Base-by-base conservation (phyloP, 2,888 invertebrate genomes). In the Clepsis dumicolana region DNA sequence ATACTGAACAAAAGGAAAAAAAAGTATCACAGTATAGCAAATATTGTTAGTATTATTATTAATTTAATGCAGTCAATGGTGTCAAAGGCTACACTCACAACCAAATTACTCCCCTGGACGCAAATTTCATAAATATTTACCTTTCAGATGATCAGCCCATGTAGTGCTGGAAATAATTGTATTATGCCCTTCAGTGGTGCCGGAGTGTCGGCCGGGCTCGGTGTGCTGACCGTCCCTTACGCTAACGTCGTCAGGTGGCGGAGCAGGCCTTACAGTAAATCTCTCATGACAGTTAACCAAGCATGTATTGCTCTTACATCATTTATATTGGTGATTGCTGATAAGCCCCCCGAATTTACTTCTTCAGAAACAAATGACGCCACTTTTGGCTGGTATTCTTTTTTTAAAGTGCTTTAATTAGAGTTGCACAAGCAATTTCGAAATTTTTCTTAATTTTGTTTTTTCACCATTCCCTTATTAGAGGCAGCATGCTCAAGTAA, bases 141-240 rank as follows among this genome's bases (percentile, higher is more conserved):
- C 93, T 92, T 86, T 71, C 16, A 75, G 27, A 71, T 66, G 68
- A 71, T 69, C 72, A 72, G 59, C 72, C 72, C 72, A 76, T 70
- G 72, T 77, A 76, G 83, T 78, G 85, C 89, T 91, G 91, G 90
- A 91, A 91, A 91, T 87, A 92, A 93, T 91, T 91, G 92, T 91
- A 92, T 90, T 89, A 91, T 92, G 93, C 93, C 92, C 93, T 79
- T 91, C 90, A 90, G 91, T 89, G 82, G 86, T 84, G 80, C 91
- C 92, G 91, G 93, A 91, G 91, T 93, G 91, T 91, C 85, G 91
- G 92, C 90, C 90, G 90, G 91, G 90, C 89, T 87, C 77, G 89
- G 89, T 89, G 91, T 90, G 91, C 88, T 91, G 90, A 87, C 89
- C 78, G 80, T 75, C 62, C 67, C 62, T 44, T 32, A 50, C 48